phyloP scores from a whole-genome alignment of 2,888 invertebrate species.

The Lithophane ornitopus region DNA sequence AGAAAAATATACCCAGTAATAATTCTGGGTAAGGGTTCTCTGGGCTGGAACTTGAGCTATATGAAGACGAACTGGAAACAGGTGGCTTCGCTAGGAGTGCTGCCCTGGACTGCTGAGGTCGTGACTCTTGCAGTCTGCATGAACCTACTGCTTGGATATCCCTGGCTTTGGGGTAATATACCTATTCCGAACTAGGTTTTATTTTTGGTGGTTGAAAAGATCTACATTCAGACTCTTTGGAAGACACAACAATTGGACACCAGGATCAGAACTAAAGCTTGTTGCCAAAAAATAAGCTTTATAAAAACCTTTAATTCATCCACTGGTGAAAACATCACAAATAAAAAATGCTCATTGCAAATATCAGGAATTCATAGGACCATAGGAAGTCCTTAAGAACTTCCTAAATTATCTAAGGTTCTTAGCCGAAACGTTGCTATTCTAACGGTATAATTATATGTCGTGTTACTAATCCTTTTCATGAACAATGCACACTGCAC shows the following conservation, averaged over 20 bases:
- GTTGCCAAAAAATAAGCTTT: neutral
- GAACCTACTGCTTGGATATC: slow-evolving; percentile 80
- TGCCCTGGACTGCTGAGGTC: slow-evolving; percentile 85
- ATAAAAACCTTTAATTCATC: neutral
- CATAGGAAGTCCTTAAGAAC: neutral
- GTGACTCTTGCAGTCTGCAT: slow-evolving; percentile 78
- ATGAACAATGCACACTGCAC: neutral
- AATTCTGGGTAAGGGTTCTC: slow-evolving; percentile 85
- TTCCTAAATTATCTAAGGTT: neutral
- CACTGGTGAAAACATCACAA: neutral
- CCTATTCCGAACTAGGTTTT: too few species aligned
- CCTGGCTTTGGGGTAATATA: slow-evolving; percentile 84
- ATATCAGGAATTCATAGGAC: neutral
- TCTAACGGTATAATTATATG: neutral
- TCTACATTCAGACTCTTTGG: neutral
- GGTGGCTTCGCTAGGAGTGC: slow-evolving; percentile 78
- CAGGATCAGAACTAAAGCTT: neutral
- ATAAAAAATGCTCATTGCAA: neutral
- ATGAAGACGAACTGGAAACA: slow-evolving; percentile 82
- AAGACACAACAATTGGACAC: neutral
- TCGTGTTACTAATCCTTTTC: neutral
- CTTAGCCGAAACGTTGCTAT: neutral
- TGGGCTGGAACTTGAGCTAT: slow-evolving; percentile 82
- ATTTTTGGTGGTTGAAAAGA: neutral
- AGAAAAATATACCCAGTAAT: slow-evolving; percentile 87